phyloP scores from a whole-genome alignment of 2,888 invertebrate species.

The Harpalus rubripes region DNA sequence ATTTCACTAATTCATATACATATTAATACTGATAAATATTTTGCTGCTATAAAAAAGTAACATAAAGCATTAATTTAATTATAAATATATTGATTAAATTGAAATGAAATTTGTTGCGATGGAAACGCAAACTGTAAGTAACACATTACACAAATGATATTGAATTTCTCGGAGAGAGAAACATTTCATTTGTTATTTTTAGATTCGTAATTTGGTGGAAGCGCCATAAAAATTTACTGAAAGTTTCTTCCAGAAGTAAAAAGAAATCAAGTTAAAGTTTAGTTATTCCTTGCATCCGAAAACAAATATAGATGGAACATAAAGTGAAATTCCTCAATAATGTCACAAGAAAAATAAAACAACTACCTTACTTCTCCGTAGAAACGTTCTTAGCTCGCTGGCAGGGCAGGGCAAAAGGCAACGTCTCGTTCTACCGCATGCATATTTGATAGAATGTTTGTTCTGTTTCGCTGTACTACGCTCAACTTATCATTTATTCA shows the following conservation, averaged over 20 bases:
- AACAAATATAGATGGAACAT: constrained; percentile 6
- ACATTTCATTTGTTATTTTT: neutral
- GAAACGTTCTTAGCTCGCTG: constrained; percentile 10
- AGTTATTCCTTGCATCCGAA: constrained; percentile 1
- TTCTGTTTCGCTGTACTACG: constrained; percentile 23
- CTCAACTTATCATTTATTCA: constrained; percentile 49
- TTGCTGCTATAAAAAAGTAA: no score
- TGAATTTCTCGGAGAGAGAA: constrained; percentile 4
- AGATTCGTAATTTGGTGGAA: neutral
- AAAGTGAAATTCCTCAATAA: constrained; percentile 32
- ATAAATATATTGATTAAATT: no score
- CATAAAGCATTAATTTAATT: no score
- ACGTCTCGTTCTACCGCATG: constrained; percentile 7
- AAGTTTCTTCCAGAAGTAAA: neutral
- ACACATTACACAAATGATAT: neutral
- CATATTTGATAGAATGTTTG: constrained; percentile 56
- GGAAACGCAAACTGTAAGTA: no score
- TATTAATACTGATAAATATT: no score
- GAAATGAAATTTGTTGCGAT: no score
- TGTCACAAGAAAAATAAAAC: constrained; percentile 1
- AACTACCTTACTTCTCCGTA: neutral
- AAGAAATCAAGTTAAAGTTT: constrained; percentile 20
- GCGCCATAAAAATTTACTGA: constrained; percentile 6
- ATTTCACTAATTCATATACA: no score
- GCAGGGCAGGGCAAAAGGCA: neutral